phyloP scores from a whole-genome alignment of 2,797 vertebrate species.

The Eospalax fontanierii region DNA sequence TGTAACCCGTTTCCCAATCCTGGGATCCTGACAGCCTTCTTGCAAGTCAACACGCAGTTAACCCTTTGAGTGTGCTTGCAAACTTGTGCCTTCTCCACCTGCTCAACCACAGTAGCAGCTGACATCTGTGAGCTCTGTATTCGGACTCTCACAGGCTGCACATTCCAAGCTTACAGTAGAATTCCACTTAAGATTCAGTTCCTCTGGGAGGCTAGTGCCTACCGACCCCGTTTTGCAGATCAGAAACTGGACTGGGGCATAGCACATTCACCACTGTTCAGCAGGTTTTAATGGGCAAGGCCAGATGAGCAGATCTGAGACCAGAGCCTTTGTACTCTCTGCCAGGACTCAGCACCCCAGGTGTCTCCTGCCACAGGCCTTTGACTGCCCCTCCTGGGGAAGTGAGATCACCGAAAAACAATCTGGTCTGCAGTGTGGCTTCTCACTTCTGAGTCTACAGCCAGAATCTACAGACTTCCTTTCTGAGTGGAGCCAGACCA shows the following conservation, averaged over 20 bases:
- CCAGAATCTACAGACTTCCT: background rate
- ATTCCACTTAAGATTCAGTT: background rate
- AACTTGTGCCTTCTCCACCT: background rate
- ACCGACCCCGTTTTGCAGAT: background rate
- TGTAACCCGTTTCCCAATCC: background rate
- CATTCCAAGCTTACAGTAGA: background rate
- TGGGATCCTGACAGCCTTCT: background rate
- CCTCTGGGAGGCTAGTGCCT: background rate
- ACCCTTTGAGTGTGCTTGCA: background rate
- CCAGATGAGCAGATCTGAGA: too few relatives aligned
- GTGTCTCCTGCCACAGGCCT: background rate
- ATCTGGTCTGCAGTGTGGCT: background rate
- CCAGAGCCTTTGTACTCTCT: background rate
- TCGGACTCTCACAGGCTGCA: background rate
- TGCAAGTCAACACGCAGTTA: background rate
- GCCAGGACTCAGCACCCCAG: background rate
- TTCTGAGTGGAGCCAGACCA: background rate
- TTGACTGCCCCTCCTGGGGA: background rate
- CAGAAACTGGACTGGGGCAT: background rate
- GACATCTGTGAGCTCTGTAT: background rate
- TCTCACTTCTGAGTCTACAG: background rate
- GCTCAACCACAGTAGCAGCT: too few relatives aligned
- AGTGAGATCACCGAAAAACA: background rate
- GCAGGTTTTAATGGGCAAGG: background rate
- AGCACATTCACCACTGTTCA: background rate